Evolutionary conservation across 2,113 vertebrate genomes (phyloP).

Genomic region (Orthochromis indermauri): DNA sequence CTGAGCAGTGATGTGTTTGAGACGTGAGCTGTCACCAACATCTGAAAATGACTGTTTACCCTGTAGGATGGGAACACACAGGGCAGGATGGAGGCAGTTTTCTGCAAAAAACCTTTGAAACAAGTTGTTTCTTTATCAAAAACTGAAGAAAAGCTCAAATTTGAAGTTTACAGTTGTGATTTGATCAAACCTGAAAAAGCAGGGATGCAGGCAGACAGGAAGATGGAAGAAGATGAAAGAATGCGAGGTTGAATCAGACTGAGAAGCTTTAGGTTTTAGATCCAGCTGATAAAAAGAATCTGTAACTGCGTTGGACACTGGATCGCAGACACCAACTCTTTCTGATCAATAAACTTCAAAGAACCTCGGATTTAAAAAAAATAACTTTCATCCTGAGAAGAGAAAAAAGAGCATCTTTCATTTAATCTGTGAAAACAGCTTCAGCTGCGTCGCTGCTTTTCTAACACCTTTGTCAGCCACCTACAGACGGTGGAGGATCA

Average conservation of each 20-base stretch:
- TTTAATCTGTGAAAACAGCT: neutral
- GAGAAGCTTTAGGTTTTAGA: neutral
- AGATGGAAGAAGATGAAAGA: neutral
- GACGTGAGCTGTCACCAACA: neutral
- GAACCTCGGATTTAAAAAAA: neutral
- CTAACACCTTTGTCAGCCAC: neutral
- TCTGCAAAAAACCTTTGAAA: neutral
- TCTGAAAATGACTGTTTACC: neutral
- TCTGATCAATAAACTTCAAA: neutral
- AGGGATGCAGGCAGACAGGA: neutral
- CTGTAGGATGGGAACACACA: neutral
- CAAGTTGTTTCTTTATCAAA: neutral
- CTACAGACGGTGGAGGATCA: neutral
- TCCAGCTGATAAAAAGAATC: neutral
- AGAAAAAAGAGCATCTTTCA: neutral
- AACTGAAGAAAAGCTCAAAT: neutral
- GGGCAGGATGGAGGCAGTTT: neutral
- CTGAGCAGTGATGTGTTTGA: neutral
- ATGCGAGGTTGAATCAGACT: neutral
- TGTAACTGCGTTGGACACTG: neutral
- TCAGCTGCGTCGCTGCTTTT: neutral
- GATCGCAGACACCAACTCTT: neutral
- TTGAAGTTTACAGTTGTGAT: neutral
- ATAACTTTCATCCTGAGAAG: neutral
- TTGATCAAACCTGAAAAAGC: neutral